These are phyloP conservation scores for rat (Rattus norvegicus) DNA, from an alignment of 2,113 vertebrate genomes.

Conservation along the genomic window GRCr8 NC_086030.1:44492001-44492500, in stretches of 20 bases:
- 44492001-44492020: no score
- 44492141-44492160: not conserved
- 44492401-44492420: not conserved
- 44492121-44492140: no score
- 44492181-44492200: not conserved
- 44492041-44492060: no score
- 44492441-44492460: not conserved
- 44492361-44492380: not conserved
- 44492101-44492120: not conserved
- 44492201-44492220: not conserved
- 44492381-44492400: not conserved
- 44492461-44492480: not conserved
- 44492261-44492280: not conserved
- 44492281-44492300: not conserved
- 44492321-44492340: not conserved
- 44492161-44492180: not conserved
- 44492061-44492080: not conserved
- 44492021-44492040: no score
- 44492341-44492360: not conserved
- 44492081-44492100: not conserved
- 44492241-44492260: not conserved
- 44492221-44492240: not conserved
- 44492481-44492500: not conserved
- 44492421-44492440: not conserved
- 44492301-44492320: not conserved